phyloP scores from a whole-genome alignment of 2,888 invertebrate genomes.

The Dendrolimus houi region DNA sequence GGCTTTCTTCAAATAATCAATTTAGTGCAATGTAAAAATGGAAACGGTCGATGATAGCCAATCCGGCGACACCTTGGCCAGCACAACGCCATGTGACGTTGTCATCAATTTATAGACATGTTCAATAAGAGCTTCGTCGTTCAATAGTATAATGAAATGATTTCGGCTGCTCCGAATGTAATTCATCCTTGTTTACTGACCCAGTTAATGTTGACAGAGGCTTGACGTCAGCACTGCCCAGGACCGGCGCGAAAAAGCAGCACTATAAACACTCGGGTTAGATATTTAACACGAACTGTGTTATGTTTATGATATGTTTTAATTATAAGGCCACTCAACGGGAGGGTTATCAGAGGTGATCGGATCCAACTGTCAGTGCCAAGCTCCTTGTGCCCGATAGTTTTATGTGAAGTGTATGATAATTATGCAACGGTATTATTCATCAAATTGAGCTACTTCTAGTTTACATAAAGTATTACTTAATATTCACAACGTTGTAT shows the following conservation, averaged over 20 bases:
- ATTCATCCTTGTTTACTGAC: conserved; percentile 64
- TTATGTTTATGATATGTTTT: conserved; percentile 38
- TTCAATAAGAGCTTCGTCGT: conserved; percentile 16
- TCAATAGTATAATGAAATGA: conserved; percentile 38
- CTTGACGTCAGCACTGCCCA: conserved; percentile 56
- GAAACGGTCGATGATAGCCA: neutral
- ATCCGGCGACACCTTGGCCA: neutral
- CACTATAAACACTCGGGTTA: conserved; percentile 38
- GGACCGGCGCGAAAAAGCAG: conserved; percentile 43
- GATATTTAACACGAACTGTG: conserved; percentile 35
- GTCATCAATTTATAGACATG: conserved; percentile 1
- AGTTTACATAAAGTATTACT: neutral
- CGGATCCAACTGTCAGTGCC: conserved; percentile 1
- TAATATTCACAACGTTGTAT: neutral
- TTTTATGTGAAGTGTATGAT: no score
- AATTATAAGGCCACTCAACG: conserved; percentile 30
- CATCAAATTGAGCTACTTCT: no score
- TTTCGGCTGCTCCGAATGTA: conserved; percentile 49
- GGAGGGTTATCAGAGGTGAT: conserved; percentile 22
- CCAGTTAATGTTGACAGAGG: conserved; percentile 66
- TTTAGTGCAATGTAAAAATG: neutral
- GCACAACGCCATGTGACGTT: neutral
- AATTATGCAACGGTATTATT: no score
- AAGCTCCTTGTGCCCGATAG: no score
- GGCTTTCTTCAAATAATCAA: no score